These are phyloP conservation scores for Ammodytes dubius DNA, from an alignment of 2,113 vertebrate species.

Conservation along the genomic window DNA sequence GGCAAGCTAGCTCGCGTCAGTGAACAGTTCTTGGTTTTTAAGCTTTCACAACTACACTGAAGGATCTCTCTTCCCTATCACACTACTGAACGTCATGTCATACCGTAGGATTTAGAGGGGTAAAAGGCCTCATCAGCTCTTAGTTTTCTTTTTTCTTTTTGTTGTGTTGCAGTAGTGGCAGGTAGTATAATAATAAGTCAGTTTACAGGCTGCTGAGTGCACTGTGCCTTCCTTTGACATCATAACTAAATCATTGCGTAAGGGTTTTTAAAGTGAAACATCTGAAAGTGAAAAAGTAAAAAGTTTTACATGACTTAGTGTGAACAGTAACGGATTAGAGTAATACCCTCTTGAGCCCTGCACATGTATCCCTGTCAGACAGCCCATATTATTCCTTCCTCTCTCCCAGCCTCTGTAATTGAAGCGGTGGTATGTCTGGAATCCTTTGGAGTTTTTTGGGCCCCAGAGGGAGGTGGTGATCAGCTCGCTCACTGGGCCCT, in stretches of 20 bases:
- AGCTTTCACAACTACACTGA: no score
- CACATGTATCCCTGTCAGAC: conserved; percentile 1
- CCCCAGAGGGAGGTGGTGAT: conserved; percentile 60
- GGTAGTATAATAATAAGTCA: background rate
- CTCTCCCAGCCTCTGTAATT: conserved; percentile 43
- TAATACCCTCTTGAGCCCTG: background rate
- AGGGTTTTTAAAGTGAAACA: background rate
- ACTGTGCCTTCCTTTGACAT: background rate
- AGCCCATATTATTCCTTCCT: background rate
- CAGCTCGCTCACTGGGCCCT: conserved; percentile 54
- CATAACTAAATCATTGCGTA: background rate
- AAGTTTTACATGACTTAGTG: background rate
- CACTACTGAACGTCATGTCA: no score
- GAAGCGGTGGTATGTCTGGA: conserved; percentile 64
- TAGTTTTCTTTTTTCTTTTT: no score
- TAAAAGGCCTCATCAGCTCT: no score
- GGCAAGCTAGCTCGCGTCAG: no score
- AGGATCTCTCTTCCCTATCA: no score
- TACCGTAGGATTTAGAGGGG: no score
- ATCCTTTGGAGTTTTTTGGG: conserved; percentile 66
- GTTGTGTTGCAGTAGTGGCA: no score
- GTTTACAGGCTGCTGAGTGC: background rate
- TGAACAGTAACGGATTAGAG: background rate
- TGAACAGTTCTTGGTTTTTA: no score
- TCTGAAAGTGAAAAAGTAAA: background rate